A percentile compares a stretch with the other conserved stretches of the same genome.
Evolutionary conservation across 2,888 invertebrate genomes (phyloP).

Genomic region (Hypolimnas misippus): DNA sequence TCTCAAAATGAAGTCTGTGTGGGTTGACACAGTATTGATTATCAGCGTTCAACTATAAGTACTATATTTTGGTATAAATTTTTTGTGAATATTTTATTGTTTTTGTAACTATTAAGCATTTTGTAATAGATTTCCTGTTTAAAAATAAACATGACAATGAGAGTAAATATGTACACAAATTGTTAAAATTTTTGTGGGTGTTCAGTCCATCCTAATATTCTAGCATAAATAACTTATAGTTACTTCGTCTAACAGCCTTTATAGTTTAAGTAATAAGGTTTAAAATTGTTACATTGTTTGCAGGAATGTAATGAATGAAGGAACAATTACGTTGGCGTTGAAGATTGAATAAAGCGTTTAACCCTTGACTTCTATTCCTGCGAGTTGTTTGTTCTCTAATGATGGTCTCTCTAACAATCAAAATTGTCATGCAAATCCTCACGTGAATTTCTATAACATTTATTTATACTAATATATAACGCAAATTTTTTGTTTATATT

Average conservation of each 20-base stretch:
- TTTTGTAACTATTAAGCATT: background rate
- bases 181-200: conserved; percentile 31
- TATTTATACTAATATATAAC: no score
- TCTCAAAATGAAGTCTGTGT: no score
- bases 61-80: no score
- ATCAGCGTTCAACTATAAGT: no score
- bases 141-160: background rate
- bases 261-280: conserved; percentile 50
- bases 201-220: conserved; percentile 48
- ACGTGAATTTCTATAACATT: background rate
- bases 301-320: conserved; percentile 55
- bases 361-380: conserved; percentile 55
- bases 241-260: conserved; percentile 42
- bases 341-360: conserved; percentile 77
- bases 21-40: no score
- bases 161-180: background rate
- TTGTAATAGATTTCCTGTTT: background rate
- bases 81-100: background rate
- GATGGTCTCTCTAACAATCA: background rate
- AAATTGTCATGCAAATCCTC: background rate
- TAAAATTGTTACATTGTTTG: conserved; percentile 46
- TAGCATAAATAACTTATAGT: conserved; percentile 24
- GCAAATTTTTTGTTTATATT: no score
- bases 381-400: conserved; percentile 2
- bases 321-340: conserved; percentile 73